phyloP scores from a whole-genome alignment of 1,140 invertebrate genomes.

The Halotydeus destructor region DNA sequence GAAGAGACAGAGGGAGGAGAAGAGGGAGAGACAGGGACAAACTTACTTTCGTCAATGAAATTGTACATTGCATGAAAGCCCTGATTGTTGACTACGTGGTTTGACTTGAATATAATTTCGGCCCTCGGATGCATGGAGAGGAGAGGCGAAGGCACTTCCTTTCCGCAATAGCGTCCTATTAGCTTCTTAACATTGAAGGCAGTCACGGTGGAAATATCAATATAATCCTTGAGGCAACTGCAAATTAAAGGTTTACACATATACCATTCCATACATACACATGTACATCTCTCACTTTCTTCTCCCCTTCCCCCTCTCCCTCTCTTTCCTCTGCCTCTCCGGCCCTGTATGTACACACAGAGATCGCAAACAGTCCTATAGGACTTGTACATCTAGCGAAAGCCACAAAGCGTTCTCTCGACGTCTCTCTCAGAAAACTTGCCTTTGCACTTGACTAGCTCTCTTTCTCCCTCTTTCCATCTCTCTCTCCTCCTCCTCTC shows the following conservation, averaged over 20 bases:
- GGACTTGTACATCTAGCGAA: not conserved
- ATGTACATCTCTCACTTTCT: not conserved
- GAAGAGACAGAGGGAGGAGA: no score
- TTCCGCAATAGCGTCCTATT: conserved; percentile 22
- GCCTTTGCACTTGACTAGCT: no score
- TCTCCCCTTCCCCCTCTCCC: not conserved
- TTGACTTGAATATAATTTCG: conserved; percentile 23
- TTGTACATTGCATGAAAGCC: conserved; percentile 23
- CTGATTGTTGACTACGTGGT: conserved; percentile 20
- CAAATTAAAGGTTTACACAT: not conserved
- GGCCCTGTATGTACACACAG: no score
- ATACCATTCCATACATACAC: not conserved
- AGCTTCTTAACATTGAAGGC: conserved; percentile 18
- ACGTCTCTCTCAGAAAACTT: no score
- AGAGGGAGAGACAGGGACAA: no score
- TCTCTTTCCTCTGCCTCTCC: not conserved
- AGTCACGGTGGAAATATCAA: conserved; percentile 21
- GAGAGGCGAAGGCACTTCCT: conserved; percentile 16
- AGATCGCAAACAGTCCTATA: not conserved
- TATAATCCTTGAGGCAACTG: conserved; percentile 22
- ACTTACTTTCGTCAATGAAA: conserved; percentile 24
- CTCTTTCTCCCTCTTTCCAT: no score
- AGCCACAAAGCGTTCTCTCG: not conserved
- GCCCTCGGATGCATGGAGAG: conserved; percentile 22
- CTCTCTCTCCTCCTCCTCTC: no score